phyloP scores from a whole-genome alignment of 1,140 invertebrate genomes.

The Bombus impatiens region DNA sequence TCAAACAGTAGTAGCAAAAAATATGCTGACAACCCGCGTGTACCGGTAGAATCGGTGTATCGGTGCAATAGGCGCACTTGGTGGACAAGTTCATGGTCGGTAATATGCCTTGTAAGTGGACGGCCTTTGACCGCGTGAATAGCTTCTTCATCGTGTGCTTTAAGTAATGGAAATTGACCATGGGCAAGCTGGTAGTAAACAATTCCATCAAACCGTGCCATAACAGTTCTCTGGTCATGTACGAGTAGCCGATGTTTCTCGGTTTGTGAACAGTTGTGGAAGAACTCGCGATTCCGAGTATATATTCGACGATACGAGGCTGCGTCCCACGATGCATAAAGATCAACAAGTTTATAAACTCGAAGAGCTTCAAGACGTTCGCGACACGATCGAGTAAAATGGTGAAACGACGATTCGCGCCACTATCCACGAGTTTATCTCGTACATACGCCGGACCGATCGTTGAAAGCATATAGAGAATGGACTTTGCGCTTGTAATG shows the following conservation, averaged over 20 bases:
- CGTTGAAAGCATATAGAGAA: slow-evolving; percentile 72
- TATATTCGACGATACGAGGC: slow-evolving; percentile 72
- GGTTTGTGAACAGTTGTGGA: slow-evolving; percentile 68
- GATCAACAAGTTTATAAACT: slow-evolving; percentile 74
- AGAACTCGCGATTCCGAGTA: slow-evolving; percentile 73
- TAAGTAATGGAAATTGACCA: slow-evolving; percentile 77
- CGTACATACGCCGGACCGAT: slow-evolving; percentile 74
- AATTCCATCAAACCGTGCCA: slow-evolving; percentile 80
- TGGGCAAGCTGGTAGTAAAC: slow-evolving; percentile 75
- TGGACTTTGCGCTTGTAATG: slow-evolving; percentile 72
- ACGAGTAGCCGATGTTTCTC: slow-evolving; percentile 80
- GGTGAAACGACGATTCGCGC: background rate
- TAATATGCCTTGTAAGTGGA: background rate
- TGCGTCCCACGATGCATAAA: slow-evolving; percentile 78
- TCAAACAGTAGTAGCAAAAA: slow-evolving; percentile 80
- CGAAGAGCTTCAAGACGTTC: slow-evolving; percentile 64
- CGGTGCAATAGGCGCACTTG: slow-evolving; percentile 75
- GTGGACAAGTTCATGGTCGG: slow-evolving; percentile 68
- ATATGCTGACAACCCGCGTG: slow-evolving; percentile 78
- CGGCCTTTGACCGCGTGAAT: slow-evolving; percentile 49
- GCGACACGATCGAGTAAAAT: slow-evolving; percentile 57
- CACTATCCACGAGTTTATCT: slow-evolving; percentile 58
- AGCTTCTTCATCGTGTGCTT: slow-evolving; percentile 69
- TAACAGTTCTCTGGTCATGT: slow-evolving; percentile 80
- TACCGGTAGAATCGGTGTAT: slow-evolving; percentile 75